Evolutionary conservation across 2,888 invertebrate genomes (phyloP).

Genomic region (Diaphora mendica): DNA sequence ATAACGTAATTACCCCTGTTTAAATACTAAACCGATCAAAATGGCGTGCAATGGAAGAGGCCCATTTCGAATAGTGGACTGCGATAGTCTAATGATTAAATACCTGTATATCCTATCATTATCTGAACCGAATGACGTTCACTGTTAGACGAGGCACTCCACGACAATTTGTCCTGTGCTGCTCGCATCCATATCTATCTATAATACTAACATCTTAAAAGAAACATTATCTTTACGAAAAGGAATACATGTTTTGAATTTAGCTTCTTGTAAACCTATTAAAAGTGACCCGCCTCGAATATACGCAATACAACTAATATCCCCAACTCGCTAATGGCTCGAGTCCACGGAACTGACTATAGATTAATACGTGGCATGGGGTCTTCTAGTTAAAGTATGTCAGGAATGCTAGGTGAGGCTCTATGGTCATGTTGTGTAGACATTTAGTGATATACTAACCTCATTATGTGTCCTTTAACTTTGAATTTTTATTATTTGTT

Average conservation of each 20-base stretch:
- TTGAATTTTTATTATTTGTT: too few relatives aligned
- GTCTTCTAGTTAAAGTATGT: conserved; percentile 25
- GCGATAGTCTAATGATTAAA: too few relatives aligned
- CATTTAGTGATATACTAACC: not conserved
- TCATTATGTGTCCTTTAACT: not conserved
- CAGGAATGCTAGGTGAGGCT: conserved; percentile 10
- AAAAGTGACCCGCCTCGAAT: conserved; percentile 41
- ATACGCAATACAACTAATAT: conserved; percentile 34
- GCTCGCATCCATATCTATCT: too few relatives aligned
- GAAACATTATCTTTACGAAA: conserved; percentile 26
- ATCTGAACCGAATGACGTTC: too few relatives aligned
- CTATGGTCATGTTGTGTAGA: not conserved
- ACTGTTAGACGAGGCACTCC: too few relatives aligned
- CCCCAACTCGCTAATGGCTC: conserved; percentile 33
- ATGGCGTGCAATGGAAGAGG: too few relatives aligned
- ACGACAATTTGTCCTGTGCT: too few relatives aligned
- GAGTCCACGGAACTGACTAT: conserved; percentile 25
- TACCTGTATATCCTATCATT: too few relatives aligned
- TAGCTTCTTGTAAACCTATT: conserved; percentile 53
- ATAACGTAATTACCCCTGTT: not conserved
- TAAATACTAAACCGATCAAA: not conserved
- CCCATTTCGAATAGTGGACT: too few relatives aligned
- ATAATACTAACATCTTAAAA: too few relatives aligned
- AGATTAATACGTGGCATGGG: conserved; percentile 24
- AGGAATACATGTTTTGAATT: conserved; percentile 45